A percentile compares a stretch with the other conserved stretches of the same genome.
Evolutionary conservation across 2,113 vertebrate species (phyloP).

Genomic region (Ctenomys sociabilis): DNA sequence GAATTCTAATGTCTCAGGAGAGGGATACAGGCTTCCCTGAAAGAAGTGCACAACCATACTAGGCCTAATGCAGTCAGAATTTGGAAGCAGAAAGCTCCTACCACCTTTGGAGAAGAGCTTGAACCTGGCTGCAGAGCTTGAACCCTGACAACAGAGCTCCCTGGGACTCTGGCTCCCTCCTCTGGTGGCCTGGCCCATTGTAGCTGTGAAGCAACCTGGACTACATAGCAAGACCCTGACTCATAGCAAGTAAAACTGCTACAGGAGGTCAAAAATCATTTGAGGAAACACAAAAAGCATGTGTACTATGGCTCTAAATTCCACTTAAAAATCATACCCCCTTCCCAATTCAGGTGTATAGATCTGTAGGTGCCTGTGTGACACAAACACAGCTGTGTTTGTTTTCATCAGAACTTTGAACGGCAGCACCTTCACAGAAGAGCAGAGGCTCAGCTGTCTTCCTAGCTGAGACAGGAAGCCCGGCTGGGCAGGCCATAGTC

Average conservation of each 20-base stretch:
- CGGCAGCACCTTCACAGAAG: background rate
- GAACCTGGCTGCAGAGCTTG: background rate
- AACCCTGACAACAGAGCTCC: too few relatives aligned
- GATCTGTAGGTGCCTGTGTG: background rate
- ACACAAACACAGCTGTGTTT: background rate
- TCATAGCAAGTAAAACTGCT: background rate
- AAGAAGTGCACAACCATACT: rapidly evolving
- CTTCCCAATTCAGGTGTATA: background rate
- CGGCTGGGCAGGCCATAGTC: background rate
- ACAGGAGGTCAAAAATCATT: rapidly evolving
- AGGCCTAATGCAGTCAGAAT: rapidly evolving
- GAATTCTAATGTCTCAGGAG: background rate
- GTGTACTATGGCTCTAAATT: rapidly evolving
- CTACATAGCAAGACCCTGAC: background rate
- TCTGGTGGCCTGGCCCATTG: background rate
- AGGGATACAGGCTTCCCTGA: background rate
- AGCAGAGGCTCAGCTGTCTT: rapidly evolving
- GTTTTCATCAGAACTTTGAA: background rate
- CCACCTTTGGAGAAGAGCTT: background rate
- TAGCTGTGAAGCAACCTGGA: background rate
- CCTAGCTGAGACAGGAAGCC: background rate
- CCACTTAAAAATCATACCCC: background rate
- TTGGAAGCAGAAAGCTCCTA: background rate
- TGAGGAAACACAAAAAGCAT: rapidly evolving
- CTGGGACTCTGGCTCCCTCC: background rate